phyloP scores from a whole-genome alignment of 2,113 vertebrate species.

The Psittacara wagleri region DNA sequence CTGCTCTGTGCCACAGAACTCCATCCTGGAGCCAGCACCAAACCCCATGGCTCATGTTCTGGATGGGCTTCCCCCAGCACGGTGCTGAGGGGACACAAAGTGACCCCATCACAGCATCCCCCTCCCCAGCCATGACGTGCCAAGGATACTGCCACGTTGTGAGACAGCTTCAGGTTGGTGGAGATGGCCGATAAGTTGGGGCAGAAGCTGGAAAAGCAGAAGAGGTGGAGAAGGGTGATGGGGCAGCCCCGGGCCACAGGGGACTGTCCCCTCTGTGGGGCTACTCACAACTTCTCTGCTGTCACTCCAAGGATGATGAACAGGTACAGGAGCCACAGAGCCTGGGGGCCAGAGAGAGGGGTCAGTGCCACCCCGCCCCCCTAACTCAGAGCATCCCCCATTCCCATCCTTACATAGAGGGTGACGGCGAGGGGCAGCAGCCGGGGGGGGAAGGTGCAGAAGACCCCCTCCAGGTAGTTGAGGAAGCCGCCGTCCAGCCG shows the following conservation, averaged over 20 bases:
- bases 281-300: slow-evolving; percentile 84
- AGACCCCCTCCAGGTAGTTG: slow-evolving; percentile 81
- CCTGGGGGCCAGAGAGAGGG: slow-evolving; percentile 40
- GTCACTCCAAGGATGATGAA: slow-evolving; percentile 82
- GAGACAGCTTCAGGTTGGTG: slow-evolving; percentile 84
- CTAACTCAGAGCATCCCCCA: neutral
- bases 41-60: accelerated
- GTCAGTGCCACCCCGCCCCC: accelerated
- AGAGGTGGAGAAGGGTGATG: neutral
- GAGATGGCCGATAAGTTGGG: slow-evolving; percentile 94
- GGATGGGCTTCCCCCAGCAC: accelerated
- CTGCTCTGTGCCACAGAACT: neutral
- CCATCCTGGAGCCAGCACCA: neutral
- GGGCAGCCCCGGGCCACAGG: accelerated
- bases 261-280: accelerated
- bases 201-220: slow-evolving; percentile 84
- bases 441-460: slow-evolving; percentile 81
- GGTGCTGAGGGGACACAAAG: accelerated
- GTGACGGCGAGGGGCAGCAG: slow-evolving; percentile 85
- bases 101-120: accelerated
- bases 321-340: slow-evolving; percentile 81
- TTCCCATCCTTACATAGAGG: slow-evolving; percentile 70
- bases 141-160: slow-evolving; percentile 99
- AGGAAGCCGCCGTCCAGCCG: slow-evolving; percentile 78
- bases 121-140: neutral